phyloP scores from a whole-genome alignment of 2,113 vertebrate genomes.

The Urocynchramus pylzowi region DNA sequence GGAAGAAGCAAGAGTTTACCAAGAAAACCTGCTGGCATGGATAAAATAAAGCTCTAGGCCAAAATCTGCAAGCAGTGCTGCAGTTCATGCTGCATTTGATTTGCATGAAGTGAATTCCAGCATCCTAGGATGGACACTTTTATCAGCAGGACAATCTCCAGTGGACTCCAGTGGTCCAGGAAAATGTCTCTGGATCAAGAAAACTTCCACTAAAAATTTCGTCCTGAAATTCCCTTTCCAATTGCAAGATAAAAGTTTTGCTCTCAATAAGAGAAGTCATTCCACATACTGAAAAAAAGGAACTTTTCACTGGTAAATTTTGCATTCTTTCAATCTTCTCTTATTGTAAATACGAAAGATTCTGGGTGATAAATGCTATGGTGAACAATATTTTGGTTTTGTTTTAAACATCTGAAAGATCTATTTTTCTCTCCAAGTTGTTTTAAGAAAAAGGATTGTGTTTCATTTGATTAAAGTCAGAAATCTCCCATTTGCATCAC shows the following conservation, averaged over 20 bases:
- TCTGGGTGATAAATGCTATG: neutral
- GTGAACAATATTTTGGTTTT: neutral
- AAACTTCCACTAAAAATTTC: neutral
- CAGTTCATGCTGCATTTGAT: neutral
- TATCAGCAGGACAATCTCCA: neutral
- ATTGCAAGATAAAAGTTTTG: neutral
- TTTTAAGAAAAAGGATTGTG: neutral
- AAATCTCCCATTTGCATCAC: neutral
- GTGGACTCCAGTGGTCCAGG: neutral
- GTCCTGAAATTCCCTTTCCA: neutral
- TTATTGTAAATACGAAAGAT: neutral
- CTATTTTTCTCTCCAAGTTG: neutral
- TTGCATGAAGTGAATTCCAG: neutral
- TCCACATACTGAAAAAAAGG: neutral
- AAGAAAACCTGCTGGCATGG: neutral
- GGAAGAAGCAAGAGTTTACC: neutral
- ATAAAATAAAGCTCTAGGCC: neutral
- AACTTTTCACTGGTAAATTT: neutral
- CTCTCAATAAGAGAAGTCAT: neutral
- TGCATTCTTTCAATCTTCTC: neutral
- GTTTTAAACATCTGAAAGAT: neutral
- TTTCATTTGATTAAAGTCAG: conserved; percentile 3
- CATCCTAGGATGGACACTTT: neutral
- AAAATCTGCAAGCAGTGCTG: neutral
- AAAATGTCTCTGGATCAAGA: neutral